A percentile compares a stretch with the other conserved stretches of the same genome.
Evolutionary conservation across 2,113 vertebrate species (phyloP).

Genomic region (Pholis gunnellus): DNA sequence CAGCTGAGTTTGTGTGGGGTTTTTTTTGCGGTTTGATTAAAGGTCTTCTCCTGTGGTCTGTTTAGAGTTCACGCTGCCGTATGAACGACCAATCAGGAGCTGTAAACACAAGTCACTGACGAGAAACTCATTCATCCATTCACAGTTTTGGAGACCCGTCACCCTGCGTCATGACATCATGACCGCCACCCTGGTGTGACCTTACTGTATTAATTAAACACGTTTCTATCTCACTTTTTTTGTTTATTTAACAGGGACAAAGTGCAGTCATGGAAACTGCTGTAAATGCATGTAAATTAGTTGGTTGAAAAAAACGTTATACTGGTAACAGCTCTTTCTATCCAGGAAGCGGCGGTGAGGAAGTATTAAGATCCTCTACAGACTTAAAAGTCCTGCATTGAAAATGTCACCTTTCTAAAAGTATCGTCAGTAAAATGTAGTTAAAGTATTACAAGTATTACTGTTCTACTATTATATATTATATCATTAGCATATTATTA

Average conservation of each 20-base stretch:
- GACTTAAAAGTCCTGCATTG: no score
- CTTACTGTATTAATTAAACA: neutral
- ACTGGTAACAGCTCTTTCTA: neutral
- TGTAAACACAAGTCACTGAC: slow-evolving; percentile 52
- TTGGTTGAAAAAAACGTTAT: neutral
- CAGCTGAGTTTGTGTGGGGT: neutral
- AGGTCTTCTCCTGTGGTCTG: slow-evolving; percentile 3
- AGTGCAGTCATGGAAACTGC: neutral
- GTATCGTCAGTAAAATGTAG: no score
- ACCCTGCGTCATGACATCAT: neutral
- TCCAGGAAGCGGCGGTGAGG: neutral
- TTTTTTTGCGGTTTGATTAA: neutral
- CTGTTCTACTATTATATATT: no score
- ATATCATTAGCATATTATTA: no score
- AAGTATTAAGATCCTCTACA: no score
- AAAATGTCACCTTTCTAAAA: no score
- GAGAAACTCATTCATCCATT: slow-evolving; percentile 3
- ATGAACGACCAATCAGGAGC: slow-evolving; percentile 41
- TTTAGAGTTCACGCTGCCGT: neutral
- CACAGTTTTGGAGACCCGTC: slow-evolving; percentile 23
- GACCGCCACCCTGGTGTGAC: neutral
- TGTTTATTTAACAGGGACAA: neutral
- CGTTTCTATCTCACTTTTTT: neutral
- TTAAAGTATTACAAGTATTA: no score
- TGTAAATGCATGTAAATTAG: neutral